Percentiles rank a stretch among this genome's conserved stretches.
These are phyloP conservation scores for Pachyuromys duprasi DNA, from an alignment of 2,797 vertebrate genomes.

Conservation along the genomic window DNA sequence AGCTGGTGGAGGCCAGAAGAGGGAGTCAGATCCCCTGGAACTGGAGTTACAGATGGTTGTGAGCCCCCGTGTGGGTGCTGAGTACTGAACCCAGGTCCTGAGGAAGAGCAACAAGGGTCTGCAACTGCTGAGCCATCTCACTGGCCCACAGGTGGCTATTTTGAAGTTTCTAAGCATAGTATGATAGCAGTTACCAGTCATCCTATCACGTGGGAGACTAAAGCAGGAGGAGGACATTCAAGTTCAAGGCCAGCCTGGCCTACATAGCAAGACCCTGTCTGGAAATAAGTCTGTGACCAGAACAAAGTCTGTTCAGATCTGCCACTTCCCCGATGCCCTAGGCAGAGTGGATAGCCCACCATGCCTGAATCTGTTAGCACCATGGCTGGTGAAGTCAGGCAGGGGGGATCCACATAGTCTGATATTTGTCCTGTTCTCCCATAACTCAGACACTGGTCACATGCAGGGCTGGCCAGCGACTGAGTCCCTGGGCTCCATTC, in stretches of 20 bases:
- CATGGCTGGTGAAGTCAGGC: neutral
- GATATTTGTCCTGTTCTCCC: neutral
- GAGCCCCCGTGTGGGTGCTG: neutral
- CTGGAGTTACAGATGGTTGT: too few species aligned
- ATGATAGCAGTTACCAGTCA: neutral
- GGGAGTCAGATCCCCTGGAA: neutral
- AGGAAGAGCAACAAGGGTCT: neutral
- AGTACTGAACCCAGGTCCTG: neutral
- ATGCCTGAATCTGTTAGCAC: neutral
- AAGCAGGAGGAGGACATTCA: neutral
- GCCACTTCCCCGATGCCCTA: too few species aligned
- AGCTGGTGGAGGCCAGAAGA: neutral
- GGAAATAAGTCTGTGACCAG: neutral
- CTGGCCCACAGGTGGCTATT: neutral
- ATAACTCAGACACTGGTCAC: too few species aligned
- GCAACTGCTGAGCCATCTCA: neutral
- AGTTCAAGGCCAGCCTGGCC: neutral
- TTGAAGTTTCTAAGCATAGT: neutral
- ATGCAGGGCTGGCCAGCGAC: neutral
- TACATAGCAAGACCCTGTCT: neutral
- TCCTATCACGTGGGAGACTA: neutral
- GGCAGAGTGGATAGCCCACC: neutral
- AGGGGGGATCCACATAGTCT: too few species aligned
- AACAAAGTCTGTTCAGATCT: neutral
- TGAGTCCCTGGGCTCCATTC: neutral